Base-by-base conservation (phyloP, 1,140 invertebrate genomes). In the Ceratina japonica region DNA sequence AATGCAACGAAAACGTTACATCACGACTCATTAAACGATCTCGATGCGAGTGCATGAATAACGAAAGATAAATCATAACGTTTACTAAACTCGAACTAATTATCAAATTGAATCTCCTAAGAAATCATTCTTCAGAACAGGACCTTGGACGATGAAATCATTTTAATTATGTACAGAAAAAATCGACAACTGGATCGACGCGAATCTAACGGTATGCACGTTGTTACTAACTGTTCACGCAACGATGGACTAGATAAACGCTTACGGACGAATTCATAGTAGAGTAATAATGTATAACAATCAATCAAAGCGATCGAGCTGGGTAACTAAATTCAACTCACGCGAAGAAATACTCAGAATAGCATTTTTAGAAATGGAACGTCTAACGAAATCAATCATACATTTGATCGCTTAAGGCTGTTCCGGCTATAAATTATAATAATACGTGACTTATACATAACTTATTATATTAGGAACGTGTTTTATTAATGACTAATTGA, bases 171-270 rank as follows among this genome's bases (percentile, higher is more conserved):
- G 54, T n/a, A 56, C 16, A 16, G 54, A 56, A n/a, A 56, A 56
- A 31, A 37, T 22, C 37, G 68, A 61, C n/a, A 61, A 73, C 8
- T 77, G 56, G 37, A 44, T 73, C 18, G 56, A 31, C 56, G 69
- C 49, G 71, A 81, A 20, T 10, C 58, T 75, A 71, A 83, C 27
- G 37, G 83, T 75, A 70, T 83, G 82, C 83, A 85, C 83, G 83
- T 85, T 85, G 54, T 85, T 85, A 85, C 83, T 84, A 84, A 84
- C 82, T 69, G 56, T 75, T 71, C 75, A 70, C 59, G 63, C 74
- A 56, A 63, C 44, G 75, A 82, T 69, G 22, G 56, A 64, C 54
- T 81, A 79, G 59, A 49, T 54, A 73, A 37, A 64, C 13, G 37
- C 37, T 44, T 44, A 44, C 3, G 51, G 22, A 58, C 49, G 66